A percentile compares a stretch with the other conserved stretches of the same genome.
Conservation (phyloP, 2,888 invertebrate species). For the Brenthis ino region DNA sequence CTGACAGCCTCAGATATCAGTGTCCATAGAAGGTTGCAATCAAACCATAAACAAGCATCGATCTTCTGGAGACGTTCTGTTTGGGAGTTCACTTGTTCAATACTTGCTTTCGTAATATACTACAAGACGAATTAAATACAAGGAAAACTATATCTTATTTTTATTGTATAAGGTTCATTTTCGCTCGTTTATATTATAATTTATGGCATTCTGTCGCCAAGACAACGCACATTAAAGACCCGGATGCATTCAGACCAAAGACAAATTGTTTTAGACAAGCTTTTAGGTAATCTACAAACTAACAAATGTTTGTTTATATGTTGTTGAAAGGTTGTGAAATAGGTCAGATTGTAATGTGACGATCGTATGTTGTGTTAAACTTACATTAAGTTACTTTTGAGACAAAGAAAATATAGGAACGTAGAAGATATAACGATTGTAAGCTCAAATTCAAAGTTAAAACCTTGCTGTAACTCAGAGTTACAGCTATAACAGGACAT, state of each 20-base stretch:
- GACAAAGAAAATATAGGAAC: too few relatives aligned
- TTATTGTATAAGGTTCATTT: not conserved
- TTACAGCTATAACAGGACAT: too few relatives aligned
- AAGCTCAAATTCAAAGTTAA: too few relatives aligned
- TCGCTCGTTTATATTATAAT: not conserved
- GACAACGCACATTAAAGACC: conserved; percentile 34
- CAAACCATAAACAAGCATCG: conserved; percentile 12
- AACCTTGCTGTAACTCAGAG: too few relatives aligned
- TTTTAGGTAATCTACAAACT: conserved; percentile 29
- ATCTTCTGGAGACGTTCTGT: conserved; percentile 7
- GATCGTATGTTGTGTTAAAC: too few relatives aligned
- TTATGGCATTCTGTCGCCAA: conserved; percentile 8
- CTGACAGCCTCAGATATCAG: too few relatives aligned
- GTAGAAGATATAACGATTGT: too few relatives aligned
- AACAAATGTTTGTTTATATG: conserved; percentile 1
- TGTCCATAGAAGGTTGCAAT: not conserved
- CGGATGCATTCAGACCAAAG: conserved; percentile 40
- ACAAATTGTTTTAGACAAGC: conserved; percentile 45
- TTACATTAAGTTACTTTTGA: too few relatives aligned
- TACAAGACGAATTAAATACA: conserved; percentile 3
- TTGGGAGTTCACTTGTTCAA: conserved; percentile 7
- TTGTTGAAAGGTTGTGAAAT: conserved; percentile 19
- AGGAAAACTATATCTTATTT: not conserved
- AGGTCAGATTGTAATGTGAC: not conserved
- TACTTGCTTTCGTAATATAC: not conserved